Evolutionary conservation across 2,797 vertebrate genomes (phyloP).

Genomic region (Gymnothorax reevesii): DNA sequence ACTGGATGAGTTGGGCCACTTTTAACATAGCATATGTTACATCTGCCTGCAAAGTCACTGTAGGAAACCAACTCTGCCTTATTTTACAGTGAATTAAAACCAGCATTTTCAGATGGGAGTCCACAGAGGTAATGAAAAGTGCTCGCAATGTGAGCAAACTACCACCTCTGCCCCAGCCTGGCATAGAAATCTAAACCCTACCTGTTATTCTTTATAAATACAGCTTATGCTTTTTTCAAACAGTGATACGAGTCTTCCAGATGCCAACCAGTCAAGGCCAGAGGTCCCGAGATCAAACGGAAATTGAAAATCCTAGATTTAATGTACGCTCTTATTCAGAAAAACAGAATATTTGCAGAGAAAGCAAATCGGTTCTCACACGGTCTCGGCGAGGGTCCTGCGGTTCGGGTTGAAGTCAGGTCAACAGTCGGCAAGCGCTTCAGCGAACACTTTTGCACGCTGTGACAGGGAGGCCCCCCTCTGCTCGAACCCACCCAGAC

Average conservation of each 20-base stretch:
- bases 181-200: not conserved
- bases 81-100: not conserved
- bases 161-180: not conserved
- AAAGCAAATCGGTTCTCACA: not conserved
- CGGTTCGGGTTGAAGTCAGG: not conserved
- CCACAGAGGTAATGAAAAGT: no score
- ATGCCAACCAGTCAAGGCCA: no score
- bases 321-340: not conserved
- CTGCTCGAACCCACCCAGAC: not conserved
- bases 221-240: not conserved
- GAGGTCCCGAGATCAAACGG: no score
- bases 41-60: not conserved
- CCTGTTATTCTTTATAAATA: not conserved
- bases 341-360: not conserved
- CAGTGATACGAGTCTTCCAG: not conserved
- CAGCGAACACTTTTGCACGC: not conserved
- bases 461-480: not conserved
- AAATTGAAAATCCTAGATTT: no score
- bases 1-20: not conserved
- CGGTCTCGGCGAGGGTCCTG: not conserved
- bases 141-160: not conserved
- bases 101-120: not conserved
- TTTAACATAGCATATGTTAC: not conserved
- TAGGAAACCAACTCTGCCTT: not conserved
- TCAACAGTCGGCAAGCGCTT: not conserved